These are phyloP conservation scores for Platalea minor DNA, from an alignment of 2,797 vertebrate genomes.

Conservation along the genomic window DNA sequence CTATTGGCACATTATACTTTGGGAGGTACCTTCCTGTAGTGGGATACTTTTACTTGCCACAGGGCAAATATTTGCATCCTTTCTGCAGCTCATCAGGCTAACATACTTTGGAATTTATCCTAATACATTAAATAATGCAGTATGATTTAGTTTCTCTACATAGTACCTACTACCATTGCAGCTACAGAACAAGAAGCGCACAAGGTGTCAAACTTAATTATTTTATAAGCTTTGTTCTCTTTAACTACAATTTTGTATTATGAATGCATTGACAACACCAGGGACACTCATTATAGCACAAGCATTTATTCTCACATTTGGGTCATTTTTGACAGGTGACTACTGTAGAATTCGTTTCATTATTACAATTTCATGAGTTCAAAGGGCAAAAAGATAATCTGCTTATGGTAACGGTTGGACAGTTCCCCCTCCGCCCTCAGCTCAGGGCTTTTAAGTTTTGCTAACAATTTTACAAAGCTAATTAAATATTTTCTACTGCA, in stretches of 20 bases:
- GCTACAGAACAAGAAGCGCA: not conserved
- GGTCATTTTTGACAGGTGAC: conserved; percentile 13
- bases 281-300: not conserved
- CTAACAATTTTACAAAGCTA: conserved; percentile 46
- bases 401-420: conserved; percentile 32
- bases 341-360: conserved; percentile 31
- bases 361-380: conserved; percentile 48
- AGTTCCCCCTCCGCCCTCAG: not conserved
- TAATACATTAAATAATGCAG: not conserved
- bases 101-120: not conserved
- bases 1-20: not conserved
- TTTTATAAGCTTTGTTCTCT: not conserved
- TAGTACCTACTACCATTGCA: not conserved
- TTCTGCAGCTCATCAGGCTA: not conserved
- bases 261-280: not conserved
- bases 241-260: not conserved
- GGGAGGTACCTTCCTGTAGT: not conserved
- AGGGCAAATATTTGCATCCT: not conserved
- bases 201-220: not conserved
- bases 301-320: conserved; percentile 10
- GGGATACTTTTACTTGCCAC: not conserved
- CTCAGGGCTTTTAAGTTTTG: conserved; percentile 19
- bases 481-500: conserved; percentile 61
- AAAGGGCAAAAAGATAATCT: conserved; percentile 59
- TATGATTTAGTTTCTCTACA: not conserved